Evolutionary conservation across 2,797 vertebrate genomes (phyloP).

Genomic region (Clamator glandarius): DNA sequence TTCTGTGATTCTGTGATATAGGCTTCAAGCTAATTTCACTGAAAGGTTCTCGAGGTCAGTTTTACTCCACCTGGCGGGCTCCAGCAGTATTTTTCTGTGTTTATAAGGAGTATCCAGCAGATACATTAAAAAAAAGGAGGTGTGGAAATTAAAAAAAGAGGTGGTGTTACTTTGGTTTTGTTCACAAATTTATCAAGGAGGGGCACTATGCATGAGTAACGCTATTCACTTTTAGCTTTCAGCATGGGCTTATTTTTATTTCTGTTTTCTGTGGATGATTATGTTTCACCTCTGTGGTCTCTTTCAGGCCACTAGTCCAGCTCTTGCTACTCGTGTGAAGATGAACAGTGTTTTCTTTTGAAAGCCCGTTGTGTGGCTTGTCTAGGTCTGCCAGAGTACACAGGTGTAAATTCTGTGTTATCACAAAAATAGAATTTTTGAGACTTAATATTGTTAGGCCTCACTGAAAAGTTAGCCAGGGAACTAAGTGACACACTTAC

Average conservation of each 20-base stretch:
- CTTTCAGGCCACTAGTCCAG: not conserved
- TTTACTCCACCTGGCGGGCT: slow-evolving; percentile 55
- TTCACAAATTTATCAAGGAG: not conserved
- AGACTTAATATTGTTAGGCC: not conserved
- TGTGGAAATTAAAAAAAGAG: not conserved
- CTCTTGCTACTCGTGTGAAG: not conserved
- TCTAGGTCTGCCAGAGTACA: not conserved
- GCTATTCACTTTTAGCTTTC: not conserved
- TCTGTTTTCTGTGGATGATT: not conserved
- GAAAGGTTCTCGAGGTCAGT: not conserved
- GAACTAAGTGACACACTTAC: not conserved
- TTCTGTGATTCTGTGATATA: too few species aligned
- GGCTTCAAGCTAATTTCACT: not conserved
- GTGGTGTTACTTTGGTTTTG: not conserved
- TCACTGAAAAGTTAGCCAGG: not conserved
- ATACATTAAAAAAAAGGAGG: too few species aligned
- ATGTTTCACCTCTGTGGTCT: not conserved
- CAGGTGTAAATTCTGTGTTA: not conserved
- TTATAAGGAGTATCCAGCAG: not conserved
- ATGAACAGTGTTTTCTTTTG: not conserved
- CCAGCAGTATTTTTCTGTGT: not conserved
- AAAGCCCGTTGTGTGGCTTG: not conserved
- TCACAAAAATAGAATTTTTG: not conserved
- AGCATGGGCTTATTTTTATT: not conserved
- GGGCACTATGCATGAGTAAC: not conserved